Evolutionary conservation across 2,113 vertebrate species (phyloP).

Genomic region (Hippocampus comes): DNA sequence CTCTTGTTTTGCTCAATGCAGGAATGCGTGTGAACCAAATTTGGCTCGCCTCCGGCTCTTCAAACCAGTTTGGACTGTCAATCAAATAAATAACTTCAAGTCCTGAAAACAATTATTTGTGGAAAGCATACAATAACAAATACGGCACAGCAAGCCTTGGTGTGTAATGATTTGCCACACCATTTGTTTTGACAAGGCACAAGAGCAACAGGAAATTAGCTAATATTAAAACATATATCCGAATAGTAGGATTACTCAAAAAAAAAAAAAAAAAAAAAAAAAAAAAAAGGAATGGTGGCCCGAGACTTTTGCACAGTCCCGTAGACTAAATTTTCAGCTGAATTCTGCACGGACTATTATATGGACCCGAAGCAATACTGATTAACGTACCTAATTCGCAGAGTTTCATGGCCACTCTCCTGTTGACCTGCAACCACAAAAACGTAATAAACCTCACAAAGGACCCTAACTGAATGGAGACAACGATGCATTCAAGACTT

Average conservation of each 20-base stretch:
- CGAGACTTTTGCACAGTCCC: too few species aligned
- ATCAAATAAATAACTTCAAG: neutral
- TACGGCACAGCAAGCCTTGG: neutral
- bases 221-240: too few species aligned
- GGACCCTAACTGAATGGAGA: neutral
- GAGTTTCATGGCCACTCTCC: conserved; percentile 77
- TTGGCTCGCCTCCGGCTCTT: neutral
- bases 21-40: neutral
- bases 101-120: neutral
- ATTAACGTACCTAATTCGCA: conserved; percentile 78
- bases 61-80: neutral
- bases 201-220: neutral
- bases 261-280: too few species aligned
- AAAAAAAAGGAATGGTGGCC: too few species aligned
- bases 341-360: neutral
- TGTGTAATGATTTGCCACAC: neutral
- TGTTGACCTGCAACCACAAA: conserved; percentile 79
- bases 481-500: neutral
- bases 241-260: neutral
- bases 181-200: neutral
- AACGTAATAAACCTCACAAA: conserved; percentile 2
- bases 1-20: neutral
- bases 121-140: neutral
- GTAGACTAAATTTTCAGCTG: neutral
- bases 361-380: neutral